phyloP scores from a whole-genome alignment of 2,888 invertebrate genomes.

The Agelastica alni region DNA sequence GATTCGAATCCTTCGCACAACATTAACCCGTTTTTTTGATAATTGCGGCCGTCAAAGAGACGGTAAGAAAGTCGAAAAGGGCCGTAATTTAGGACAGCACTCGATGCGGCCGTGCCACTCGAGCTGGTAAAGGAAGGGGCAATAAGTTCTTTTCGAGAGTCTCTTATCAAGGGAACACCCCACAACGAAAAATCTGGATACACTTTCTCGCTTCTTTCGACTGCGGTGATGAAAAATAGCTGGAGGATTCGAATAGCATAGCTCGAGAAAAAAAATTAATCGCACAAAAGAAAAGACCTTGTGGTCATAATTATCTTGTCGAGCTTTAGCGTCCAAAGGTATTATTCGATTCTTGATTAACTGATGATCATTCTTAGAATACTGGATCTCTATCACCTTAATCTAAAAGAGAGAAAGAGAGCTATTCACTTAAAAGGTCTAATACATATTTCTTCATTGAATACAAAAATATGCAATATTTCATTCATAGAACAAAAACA shows the following conservation, averaged over 20 bases:
- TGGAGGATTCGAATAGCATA: background rate
- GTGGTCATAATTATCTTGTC: too few species aligned
- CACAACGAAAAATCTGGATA: constrained; percentile 16
- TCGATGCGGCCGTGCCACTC: constrained; percentile 16
- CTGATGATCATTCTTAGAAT: too few species aligned
- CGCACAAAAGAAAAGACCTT: too few species aligned
- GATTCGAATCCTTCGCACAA: constrained; percentile 8
- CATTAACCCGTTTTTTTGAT: constrained; percentile 27
- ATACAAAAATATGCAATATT: too few species aligned
- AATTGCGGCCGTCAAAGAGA: constrained; percentile 27
- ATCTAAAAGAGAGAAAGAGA: too few species aligned
- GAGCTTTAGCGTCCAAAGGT: too few species aligned
- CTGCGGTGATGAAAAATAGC: background rate
- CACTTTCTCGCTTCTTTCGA: constrained; percentile 10
- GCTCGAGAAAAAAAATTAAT: constrained; percentile 2
- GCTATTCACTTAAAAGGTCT: too few species aligned
- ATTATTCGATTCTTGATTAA: too few species aligned
- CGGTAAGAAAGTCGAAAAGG: constrained; percentile 22
- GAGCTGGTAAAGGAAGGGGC: constrained; percentile 25
- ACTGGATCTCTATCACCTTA: too few species aligned
- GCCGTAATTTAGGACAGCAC: constrained; percentile 26
- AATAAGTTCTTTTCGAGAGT: constrained; percentile 20
- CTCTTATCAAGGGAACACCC: constrained; percentile 26
- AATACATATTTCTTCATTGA: too few species aligned
- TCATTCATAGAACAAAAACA: too few species aligned